phyloP scores from a whole-genome alignment of 2,113 vertebrate species.

The Panthera uncia region DNA sequence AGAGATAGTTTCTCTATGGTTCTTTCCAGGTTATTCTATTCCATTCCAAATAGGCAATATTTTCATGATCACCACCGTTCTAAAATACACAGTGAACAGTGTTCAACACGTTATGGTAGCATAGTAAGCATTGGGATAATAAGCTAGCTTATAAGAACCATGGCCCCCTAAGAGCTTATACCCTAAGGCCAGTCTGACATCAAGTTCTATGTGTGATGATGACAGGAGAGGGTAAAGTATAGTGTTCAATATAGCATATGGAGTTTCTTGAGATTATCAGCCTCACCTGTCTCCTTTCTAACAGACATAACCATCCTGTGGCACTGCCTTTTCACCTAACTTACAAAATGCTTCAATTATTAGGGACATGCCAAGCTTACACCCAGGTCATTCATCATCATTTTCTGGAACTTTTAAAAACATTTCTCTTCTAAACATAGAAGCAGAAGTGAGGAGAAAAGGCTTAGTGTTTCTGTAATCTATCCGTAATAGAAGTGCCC shows the following conservation, averaged over 20 bases:
- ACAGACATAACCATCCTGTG: neutral
- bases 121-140: neutral
- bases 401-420: neutral
- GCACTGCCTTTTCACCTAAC: neutral
- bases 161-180: rapidly evolving
- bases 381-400: neutral
- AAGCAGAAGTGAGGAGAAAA: neutral
- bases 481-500: neutral
- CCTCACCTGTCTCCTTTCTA: neutral
- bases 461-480: neutral
- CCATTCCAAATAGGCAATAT: neutral
- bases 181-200: neutral
- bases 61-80: neutral
- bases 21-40: neutral
- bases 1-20: neutral
- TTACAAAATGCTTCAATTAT: neutral
- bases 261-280: neutral
- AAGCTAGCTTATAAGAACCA: neutral
- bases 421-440: neutral
- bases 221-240: neutral
- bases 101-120: neutral
- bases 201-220: neutral
- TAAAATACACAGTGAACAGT: neutral
- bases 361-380: neutral
- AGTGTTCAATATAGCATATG: neutral